Base-by-base conservation (phyloP, 2,797 vertebrate genomes). In the Spinibarbus caldwelli region DNA sequence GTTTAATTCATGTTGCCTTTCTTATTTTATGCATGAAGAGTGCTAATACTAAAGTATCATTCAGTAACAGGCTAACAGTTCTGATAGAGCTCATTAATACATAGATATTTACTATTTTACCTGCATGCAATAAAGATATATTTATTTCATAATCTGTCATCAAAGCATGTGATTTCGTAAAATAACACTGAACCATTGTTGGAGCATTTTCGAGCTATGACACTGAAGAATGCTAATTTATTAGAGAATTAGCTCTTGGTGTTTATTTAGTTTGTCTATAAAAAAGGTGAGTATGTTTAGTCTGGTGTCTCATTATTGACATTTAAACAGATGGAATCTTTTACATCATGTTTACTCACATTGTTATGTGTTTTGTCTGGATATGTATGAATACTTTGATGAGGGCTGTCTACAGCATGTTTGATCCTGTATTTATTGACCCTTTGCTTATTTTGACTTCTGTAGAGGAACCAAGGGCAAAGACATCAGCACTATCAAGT, bases 401-500 rank as follows among this genome's bases (percentile, higher is more conserved):
- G 72, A 70, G 31, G 47, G 23, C n/a, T 49, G 31, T n/a, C 41
- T 17, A 38, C 31, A 52, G 34, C 73, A 78, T 68, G 68, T 83
- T 62, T 83, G 34, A 66, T 54, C 64, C 52, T 54, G 45, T 54
- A 34, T 73, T 73, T 26, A 59, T 36, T 77, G 45, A 23, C 31
- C 43, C 1, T 41, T 68, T 29, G 17, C 26, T 43, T 78, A 34
- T 83, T 73, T 84, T 88, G 66, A 72, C 81, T 83, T 90, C 68
- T 93, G 87, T 94, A 97, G 97, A 93, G 97, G 97, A 87, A 97
- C 95, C 93, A 99, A 99, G 95, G 98, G 97, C 85, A 99, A 99
- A 93, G 98, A 99, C 92, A 97, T 99, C 94, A 99, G 95, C 95
- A 99, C 98, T 10, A 99, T 99, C 93, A 99, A 99, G 93, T 99